Percentiles rank a stretch among this genome's conserved stretches.
These are phyloP conservation scores for Antitype chi DNA, from an alignment of 2,888 invertebrate species.

Conservation along the genomic window DNA sequence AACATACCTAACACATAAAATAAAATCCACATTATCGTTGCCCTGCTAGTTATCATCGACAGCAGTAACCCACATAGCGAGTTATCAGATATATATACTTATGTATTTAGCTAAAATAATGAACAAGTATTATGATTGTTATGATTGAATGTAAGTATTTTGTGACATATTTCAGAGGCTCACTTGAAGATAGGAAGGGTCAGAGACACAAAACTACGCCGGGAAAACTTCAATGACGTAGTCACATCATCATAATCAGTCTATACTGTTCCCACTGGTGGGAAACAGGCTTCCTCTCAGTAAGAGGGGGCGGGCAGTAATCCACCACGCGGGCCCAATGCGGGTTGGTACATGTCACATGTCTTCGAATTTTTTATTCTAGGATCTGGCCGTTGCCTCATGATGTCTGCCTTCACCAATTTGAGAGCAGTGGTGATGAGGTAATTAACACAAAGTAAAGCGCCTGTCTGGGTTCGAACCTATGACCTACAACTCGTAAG, in stretches of 20 bases:
- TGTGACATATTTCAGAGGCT: constrained; percentile 28
- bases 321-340: too few species aligned
- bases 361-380: too few species aligned
- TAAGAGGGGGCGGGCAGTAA: too few species aligned
- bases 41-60: constrained; percentile 58
- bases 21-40: constrained; percentile 56
- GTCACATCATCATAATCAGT: background rate
- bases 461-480: too few species aligned
- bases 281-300: too few species aligned
- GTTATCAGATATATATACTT: constrained; percentile 65
- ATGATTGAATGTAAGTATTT: constrained; percentile 25
- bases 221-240: background rate
- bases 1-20: constrained; percentile 3
- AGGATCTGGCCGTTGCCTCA: too few species aligned
- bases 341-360: too few species aligned
- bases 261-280: too few species aligned
- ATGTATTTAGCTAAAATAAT: constrained; percentile 61
- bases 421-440: too few species aligned
- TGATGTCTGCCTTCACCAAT: too few species aligned
- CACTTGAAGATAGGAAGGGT: constrained; percentile 16
- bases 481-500: too few species aligned
- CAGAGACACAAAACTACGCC: background rate
- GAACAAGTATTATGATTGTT: constrained; percentile 35
- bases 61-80: constrained; percentile 65
- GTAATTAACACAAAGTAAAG: too few species aligned